These are phyloP conservation scores for Stenodema calcarata DNA, from an alignment of 2,888 invertebrate genomes.

Conservation along the genomic window DNA sequence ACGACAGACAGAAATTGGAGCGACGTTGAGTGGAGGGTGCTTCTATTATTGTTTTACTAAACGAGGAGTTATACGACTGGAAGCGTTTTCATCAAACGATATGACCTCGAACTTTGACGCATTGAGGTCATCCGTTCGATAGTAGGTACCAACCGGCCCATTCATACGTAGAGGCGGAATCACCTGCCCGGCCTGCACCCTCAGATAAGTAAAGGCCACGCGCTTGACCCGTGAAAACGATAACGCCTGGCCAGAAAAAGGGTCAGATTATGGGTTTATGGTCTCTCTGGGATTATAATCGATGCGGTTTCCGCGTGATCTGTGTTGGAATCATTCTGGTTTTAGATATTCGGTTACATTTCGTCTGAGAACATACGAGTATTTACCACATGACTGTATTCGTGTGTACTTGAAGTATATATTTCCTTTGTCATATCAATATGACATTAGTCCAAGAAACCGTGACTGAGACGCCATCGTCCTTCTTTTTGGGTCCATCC, in stretches of 20 bases:
- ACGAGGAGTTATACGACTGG: neutral
- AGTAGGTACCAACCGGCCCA: neutral
- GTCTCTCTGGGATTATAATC: neutral
- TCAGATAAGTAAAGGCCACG: neutral
- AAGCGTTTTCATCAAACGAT: neutral
- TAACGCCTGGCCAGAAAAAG: neutral
- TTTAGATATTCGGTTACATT: too few relatives aligned
- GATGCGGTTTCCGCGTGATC: neutral
- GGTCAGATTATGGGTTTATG: neutral
- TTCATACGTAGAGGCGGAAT: neutral
- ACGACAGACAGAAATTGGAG: neutral
- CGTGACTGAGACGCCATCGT: too few relatives aligned
- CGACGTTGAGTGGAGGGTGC: neutral
- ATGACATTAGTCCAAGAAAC: too few relatives aligned
- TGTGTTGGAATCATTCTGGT: neutral
- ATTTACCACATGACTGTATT: too few relatives aligned
- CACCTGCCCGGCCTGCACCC: neutral
- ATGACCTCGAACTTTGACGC: constrained; percentile 8
- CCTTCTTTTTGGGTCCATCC: too few relatives aligned
- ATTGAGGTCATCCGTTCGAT: constrained; percentile 7
- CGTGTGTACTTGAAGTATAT: too few relatives aligned
- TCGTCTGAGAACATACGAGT: too few relatives aligned
- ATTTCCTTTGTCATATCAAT: too few relatives aligned
- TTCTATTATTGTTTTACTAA: neutral
- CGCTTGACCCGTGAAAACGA: neutral